Conservation (phyloP, 2,888 invertebrate genomes). For the Hyposoter didymator region DNA sequence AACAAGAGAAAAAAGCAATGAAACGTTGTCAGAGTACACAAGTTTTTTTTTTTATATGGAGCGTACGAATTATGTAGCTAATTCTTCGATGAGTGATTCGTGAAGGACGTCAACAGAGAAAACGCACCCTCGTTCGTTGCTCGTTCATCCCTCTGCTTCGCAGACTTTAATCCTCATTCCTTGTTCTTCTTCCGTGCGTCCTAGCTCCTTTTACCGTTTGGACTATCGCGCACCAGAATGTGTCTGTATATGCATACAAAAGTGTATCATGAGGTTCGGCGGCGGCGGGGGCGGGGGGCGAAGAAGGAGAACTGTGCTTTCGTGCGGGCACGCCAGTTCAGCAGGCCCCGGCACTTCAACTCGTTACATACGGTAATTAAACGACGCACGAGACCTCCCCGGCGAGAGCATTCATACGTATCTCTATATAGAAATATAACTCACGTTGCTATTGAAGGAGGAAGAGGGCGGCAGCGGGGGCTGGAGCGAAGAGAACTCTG, state of each 20-base stretch:
- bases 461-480: background rate
- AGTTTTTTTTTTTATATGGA: background rate
- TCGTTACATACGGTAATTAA: constrained; percentile 84
- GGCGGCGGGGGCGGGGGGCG: too few relatives aligned
- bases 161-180: constrained; percentile 38
- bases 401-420: constrained; percentile 50
- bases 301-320: constrained; percentile 75
- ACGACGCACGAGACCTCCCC: constrained; percentile 82
- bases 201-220: constrained; percentile 46
- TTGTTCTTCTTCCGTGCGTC: constrained; percentile 8
- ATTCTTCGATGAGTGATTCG: constrained; percentile 75
- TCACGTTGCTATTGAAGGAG: constrained; percentile 6
- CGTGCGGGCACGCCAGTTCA: constrained; percentile 81
- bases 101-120: constrained; percentile 76
- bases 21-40: background rate
- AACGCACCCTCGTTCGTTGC: constrained; percentile 74
- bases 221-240: constrained; percentile 30
- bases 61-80: background rate
- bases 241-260: constrained; percentile 26
- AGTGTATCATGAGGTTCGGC: too few relatives aligned
- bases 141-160: constrained; percentile 37
- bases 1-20: background rate
- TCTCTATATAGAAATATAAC: constrained; percentile 11
- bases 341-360: constrained; percentile 78
- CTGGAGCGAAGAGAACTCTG: constrained; percentile 25